Evolutionary conservation across 2,113 vertebrate genomes (phyloP).

Genomic region (Pelodiscus sinensis): DNA sequence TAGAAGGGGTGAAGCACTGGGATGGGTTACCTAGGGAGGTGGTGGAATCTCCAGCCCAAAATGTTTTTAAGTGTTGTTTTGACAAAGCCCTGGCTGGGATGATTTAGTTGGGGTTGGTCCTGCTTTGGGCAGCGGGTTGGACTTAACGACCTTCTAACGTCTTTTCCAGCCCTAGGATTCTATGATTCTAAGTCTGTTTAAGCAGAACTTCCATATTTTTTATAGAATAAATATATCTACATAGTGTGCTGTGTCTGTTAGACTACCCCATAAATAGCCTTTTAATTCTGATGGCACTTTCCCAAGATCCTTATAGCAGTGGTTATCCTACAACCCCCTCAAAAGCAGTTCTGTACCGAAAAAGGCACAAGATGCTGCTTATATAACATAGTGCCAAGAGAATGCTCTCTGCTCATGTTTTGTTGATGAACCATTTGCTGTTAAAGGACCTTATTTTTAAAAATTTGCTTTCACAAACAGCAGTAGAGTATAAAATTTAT

Average conservation of each 20-base stretch:
- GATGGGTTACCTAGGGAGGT: no score
- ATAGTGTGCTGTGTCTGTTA: background rate
- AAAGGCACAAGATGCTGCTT: background rate
- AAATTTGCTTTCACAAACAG: background rate
- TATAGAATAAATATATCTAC: background rate
- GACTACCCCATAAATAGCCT: background rate
- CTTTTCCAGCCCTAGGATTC: no score
- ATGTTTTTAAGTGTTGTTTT: no score
- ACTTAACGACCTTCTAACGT: no score
- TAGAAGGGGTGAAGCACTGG: no score
- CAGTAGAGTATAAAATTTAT: background rate
- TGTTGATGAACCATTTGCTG: background rate
- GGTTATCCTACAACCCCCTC: background rate
- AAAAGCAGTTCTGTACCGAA: background rate
- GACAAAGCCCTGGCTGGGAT: no score
- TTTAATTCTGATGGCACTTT: background rate
- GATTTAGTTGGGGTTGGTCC: no score
- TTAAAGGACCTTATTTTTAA: background rate
- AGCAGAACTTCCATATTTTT: background rate
- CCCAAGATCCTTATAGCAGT: background rate
- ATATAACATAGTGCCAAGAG: background rate
- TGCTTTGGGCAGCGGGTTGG: no score
- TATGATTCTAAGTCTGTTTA: no score
- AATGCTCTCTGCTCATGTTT: fast-evolving
- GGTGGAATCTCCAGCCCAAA: no score